Percentiles rank a stretch among this genome's conserved stretches.
These are phyloP conservation scores for Tringa solitaria DNA, from an alignment of 2,113 vertebrate species.

Conservation along the genomic window DNA sequence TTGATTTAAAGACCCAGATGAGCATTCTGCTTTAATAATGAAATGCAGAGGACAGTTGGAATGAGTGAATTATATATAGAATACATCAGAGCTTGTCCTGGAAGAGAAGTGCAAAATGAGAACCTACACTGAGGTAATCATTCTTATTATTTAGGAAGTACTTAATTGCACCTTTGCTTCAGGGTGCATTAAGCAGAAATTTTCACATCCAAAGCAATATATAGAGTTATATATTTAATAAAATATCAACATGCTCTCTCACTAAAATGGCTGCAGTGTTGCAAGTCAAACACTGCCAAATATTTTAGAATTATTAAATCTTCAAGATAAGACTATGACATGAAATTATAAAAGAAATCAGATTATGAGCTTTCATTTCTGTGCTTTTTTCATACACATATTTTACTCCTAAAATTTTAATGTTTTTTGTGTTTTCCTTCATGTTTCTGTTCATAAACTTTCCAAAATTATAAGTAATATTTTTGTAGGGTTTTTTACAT, in stretches of 20 bases:
- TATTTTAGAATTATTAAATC: background rate
- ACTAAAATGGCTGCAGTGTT: background rate
- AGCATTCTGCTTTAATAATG: background rate
- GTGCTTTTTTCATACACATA: background rate
- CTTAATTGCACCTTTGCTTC: background rate
- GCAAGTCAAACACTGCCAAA: background rate
- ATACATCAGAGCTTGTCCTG: background rate
- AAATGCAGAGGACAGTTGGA: background rate
- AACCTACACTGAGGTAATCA: background rate
- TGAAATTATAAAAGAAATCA: background rate
- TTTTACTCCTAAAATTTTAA: background rate
- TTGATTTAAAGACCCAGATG: background rate
- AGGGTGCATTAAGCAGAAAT: background rate
- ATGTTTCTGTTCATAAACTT: background rate
- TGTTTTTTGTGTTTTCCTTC: background rate
- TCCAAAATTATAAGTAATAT: background rate
- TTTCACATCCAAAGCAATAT: background rate
- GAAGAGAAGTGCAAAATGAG: background rate
- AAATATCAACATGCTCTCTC: background rate
- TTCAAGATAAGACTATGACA: background rate
- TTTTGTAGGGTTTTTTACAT: background rate
- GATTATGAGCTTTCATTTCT: background rate
- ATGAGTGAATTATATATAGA: background rate
- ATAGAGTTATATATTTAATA: background rate
- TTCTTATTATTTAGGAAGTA: background rate